These are phyloP conservation scores for Cantharis rustica DNA, from an alignment of 2,888 invertebrate genomes.

Conservation along the genomic window DNA sequence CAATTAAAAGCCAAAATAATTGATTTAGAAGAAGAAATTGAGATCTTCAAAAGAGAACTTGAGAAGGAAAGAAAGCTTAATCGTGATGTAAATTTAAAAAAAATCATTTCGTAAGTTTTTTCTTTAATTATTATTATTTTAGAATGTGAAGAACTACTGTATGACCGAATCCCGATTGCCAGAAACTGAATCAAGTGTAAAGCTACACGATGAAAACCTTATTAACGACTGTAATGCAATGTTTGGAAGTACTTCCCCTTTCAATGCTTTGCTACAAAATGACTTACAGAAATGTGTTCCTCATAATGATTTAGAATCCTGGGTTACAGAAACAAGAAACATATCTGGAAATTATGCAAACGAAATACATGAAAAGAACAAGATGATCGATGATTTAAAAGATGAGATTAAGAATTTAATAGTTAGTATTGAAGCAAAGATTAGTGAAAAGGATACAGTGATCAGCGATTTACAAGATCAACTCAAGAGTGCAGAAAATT, in stretches of 20 bases:
- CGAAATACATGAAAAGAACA: neutral
- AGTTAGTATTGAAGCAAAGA: neutral
- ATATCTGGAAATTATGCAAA: neutral
- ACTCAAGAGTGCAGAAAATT: neutral
- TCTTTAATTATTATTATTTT: neutral
- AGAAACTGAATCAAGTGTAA: neutral
- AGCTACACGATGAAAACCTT: neutral
- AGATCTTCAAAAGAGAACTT: slow-evolving; percentile 17
- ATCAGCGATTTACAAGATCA: neutral
- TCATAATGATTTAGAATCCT: neutral
- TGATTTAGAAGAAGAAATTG: slow-evolving; percentile 3
- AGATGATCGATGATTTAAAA: neutral
- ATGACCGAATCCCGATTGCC: neutral
- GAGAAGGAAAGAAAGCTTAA: neutral
- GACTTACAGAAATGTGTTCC: neutral
- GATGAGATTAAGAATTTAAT: neutral
- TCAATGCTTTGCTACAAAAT: neutral
- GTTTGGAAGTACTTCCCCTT: neutral
- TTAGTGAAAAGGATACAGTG: neutral
- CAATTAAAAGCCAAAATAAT: neutral
- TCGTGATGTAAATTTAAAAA: neutral
- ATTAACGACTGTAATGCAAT: neutral
- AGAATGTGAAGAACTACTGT: neutral
- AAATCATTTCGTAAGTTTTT: neutral
- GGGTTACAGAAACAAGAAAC: neutral